These are phyloP conservation scores for Eristalis arbustorum DNA, from an alignment of 2,888 invertebrate genomes.

Conservation along the genomic window DNA sequence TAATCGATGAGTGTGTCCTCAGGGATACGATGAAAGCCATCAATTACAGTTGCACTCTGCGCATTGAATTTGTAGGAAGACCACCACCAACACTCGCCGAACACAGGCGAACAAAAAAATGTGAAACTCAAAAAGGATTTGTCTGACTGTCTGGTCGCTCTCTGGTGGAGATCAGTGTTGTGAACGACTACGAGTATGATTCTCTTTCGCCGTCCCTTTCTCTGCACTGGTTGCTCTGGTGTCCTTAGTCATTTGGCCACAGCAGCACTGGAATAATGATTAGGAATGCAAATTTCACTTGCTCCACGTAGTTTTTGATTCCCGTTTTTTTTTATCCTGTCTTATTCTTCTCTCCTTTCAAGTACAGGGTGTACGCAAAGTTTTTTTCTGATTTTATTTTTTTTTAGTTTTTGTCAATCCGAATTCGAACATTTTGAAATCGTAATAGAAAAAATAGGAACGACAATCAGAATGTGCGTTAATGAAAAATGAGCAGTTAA, in stretches of 20 bases:
- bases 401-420: no score
- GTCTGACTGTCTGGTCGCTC: neutral
- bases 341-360: neutral
- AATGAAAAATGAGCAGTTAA: no score
- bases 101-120: neutral
- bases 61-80: conserved; percentile 16
- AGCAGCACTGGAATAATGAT: conserved; percentile 36
- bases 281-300: conserved; percentile 48
- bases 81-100: neutral
- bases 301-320: conserved; percentile 6
- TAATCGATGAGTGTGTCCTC: conserved; percentile 50
- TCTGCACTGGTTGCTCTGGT: conserved; percentile 32
- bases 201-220: neutral
- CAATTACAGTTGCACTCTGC: conserved; percentile 56
- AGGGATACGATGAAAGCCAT: conserved; percentile 60
- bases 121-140: neutral
- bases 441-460: no score
- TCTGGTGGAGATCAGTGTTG: conserved; percentile 32
- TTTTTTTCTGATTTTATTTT: neutral
- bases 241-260: conserved; percentile 13
- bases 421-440: no score
- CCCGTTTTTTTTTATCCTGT: neutral
- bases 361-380: neutral
- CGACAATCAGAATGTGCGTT: no score
- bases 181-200: conserved; percentile 25